Evolutionary conservation across 1,140 invertebrate species (phyloP), one percentile per base, ranked within the genome.

Genomic region (Drosophila punjabiensis): DNA sequence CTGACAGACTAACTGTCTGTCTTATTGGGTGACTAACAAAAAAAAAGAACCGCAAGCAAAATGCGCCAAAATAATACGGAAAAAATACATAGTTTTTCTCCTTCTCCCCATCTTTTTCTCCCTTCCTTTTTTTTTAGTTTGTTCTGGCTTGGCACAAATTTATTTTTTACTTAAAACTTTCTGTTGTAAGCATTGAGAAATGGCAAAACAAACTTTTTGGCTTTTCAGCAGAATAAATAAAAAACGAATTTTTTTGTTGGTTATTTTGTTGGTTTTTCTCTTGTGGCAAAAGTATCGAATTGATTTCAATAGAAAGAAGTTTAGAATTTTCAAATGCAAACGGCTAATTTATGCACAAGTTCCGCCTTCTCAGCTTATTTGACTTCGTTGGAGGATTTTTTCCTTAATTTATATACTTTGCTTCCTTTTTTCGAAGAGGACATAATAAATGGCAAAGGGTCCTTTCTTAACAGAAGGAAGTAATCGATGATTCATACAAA

Each of bases 91-190:
- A 59, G 61, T 53, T 68, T 50, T 71, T 73, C 45, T 33, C 41
- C 52, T 32, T 67, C 37, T 60, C 18, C 52, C 47, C 63, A 3
- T 35, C 35, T 53, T 60, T 43, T 48, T 65, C 56, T 48, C 28
- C 30, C 53, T 55, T 13, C 20, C 55, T 60, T 45, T 41, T 60
- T 69, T 48, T 65, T 61, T 81, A 89, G 74, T 89, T 48, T 24
- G 24, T 39, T 86, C 58, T 79, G 69, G 75, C 56, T 75, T 87
- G 59, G 80, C 74, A 69, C 74, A 90, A 90, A 90, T 90, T 90
- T 90, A 90, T 90, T 82, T 91, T 90, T 90, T 90, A 81, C 87
- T 83, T 90, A 90, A 90, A 90, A 90, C 87, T 90, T 90, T 90
- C 80, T 91, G 87, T 91, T 87, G 86, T 90, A 81, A 78, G 73